Evolutionary conservation across 2,888 invertebrate species (phyloP).

Genomic region (Kryphioiulus occultus): DNA sequence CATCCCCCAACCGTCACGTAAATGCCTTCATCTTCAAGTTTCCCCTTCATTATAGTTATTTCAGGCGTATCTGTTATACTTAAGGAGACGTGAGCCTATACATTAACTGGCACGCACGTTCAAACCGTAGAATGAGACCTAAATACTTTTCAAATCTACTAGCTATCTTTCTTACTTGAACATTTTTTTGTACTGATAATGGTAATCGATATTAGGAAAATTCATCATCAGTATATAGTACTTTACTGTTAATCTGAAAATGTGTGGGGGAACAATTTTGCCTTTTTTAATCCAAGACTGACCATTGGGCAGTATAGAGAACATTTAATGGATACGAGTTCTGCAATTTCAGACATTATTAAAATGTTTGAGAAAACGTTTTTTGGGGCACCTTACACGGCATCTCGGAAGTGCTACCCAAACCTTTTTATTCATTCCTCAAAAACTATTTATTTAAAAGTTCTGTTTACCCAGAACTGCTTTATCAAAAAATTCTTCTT

Average conservation of each 20-base stretch:
- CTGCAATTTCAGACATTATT: too few relatives aligned
- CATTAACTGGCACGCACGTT: conserved; percentile 1
- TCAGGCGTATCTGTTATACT: conserved; percentile 33
- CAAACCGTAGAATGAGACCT: not conserved
- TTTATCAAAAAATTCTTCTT: too few relatives aligned
- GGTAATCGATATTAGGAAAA: not conserved
- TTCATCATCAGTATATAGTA: not conserved
- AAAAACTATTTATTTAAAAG: too few relatives aligned
- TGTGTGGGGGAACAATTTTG: not conserved
- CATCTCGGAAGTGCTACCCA: too few relatives aligned
- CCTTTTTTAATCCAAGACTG: not conserved
- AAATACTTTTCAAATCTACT: not conserved
- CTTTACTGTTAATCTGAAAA: not conserved
- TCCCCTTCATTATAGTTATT: conserved; percentile 7
- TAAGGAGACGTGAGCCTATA: conserved; percentile 7
- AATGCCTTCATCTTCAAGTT: conserved; percentile 14
- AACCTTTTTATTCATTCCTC: too few relatives aligned
- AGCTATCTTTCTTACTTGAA: too few relatives aligned
- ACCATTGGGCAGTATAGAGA: not conserved
- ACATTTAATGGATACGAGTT: not conserved
- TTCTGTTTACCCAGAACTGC: too few relatives aligned
- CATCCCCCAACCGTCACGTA: conserved; percentile 35
- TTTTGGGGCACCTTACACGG: too few relatives aligned
- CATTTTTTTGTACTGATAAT: not conserved
- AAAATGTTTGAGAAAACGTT: too few relatives aligned